A percentile compares a stretch with the other conserved stretches of the same genome.
phyloP scores from a whole-genome alignment of 2,797 vertebrate species.

The Sebastiscus tertius region DNA sequence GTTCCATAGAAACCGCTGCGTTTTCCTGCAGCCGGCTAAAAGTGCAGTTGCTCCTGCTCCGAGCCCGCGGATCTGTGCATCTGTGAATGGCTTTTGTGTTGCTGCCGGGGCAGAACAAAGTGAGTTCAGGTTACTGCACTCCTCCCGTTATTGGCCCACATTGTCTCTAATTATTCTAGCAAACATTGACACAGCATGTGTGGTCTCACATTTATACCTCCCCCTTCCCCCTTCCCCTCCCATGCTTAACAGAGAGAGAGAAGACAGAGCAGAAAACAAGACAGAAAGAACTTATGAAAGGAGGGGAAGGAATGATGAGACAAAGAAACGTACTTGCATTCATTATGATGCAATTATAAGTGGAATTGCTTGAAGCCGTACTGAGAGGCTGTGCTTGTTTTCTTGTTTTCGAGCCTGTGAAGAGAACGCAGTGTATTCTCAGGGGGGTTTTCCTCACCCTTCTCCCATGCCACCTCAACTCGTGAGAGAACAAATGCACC shows the following conservation, averaged over 20 bases:
- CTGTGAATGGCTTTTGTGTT: conserved; percentile 77
- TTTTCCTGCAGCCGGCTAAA: conserved; percentile 46
- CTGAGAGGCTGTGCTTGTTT: neutral
- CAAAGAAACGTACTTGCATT: conserved; percentile 35
- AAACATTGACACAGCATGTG: conserved; percentile 82
- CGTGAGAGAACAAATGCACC: conserved; percentile 30
- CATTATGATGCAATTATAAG: conserved; percentile 10
- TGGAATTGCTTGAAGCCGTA: neutral
- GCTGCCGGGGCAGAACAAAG: conserved; percentile 76
- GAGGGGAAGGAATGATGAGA: conserved; percentile 28
- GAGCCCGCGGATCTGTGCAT: conserved; percentile 55
- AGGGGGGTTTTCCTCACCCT: conserved; percentile 28
- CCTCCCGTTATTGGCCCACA: conserved; percentile 74
- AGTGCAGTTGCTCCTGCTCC: conserved; percentile 55
- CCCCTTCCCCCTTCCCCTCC: conserved; percentile 4
- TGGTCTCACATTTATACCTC: conserved; percentile 75
- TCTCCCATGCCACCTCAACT: conserved; percentile 21
- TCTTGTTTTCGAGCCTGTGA: conserved; percentile 11
- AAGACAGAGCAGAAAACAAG: conserved; percentile 25
- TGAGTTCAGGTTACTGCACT: conserved; percentile 79
- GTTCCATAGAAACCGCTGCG: conserved; percentile 40
- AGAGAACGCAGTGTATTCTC: neutral
- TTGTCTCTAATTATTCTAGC: conserved; percentile 80
- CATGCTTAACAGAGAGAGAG: conserved; percentile 49
- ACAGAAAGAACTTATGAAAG: conserved; percentile 29